phyloP scores from a whole-genome alignment of 2,888 invertebrate genomes.

The Loripinus fragilis region DNA sequence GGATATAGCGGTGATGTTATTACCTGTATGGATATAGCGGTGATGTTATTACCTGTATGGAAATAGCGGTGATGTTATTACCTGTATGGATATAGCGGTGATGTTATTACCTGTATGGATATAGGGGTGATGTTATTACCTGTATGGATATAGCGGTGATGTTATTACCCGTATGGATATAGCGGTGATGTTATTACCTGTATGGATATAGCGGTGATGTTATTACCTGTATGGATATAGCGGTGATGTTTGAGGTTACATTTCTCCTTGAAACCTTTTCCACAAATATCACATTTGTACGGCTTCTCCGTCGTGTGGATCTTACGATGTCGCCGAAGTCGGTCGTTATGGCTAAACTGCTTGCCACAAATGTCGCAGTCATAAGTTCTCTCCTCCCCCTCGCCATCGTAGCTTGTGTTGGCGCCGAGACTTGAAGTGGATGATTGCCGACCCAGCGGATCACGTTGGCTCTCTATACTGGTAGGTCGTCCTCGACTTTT shows the following conservation, averaged over 20 bases:
- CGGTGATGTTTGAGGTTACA: constrained; percentile 61
- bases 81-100: too few species aligned
- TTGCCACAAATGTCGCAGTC: constrained; percentile 61
- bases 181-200: too few species aligned
- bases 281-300: constrained; percentile 62
- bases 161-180: too few species aligned
- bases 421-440: constrained; percentile 57
- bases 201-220: too few species aligned
- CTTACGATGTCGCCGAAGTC: constrained; percentile 56
- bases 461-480: constrained; percentile 56
- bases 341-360: constrained; percentile 60
- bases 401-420: constrained; percentile 51
- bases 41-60: too few species aligned
- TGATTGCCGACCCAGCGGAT: constrained; percentile 54
- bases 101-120: too few species aligned
- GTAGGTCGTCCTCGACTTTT: constrained; percentile 62
- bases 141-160: too few species aligned
- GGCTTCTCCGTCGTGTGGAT: constrained; percentile 62
- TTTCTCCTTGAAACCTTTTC: constrained; percentile 61
- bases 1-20: too few species aligned
- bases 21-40: too few species aligned
- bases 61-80: too few species aligned
- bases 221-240: constrained; percentile 61
- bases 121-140: too few species aligned
- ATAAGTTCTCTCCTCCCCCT: constrained; percentile 56